Evolutionary conservation across 1,140 invertebrate genomes (phyloP).

Genomic region (Drosophila fuyamai): DNA sequence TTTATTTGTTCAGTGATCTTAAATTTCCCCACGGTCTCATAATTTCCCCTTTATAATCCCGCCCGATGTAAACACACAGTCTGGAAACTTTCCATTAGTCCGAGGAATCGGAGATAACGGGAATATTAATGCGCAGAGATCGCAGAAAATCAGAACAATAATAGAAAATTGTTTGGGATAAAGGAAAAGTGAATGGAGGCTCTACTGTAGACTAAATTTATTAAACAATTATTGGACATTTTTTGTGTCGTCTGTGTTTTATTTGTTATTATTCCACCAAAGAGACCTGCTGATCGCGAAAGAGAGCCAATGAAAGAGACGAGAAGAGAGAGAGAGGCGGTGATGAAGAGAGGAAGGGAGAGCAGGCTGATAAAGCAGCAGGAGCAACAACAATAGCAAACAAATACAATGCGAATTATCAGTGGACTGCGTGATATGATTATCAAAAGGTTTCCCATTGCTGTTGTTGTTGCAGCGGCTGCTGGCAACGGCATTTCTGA

Average conservation of each 20-base stretch:
- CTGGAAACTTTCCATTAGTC: slow-evolving; percentile 37
- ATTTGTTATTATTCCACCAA: slow-evolving; percentile 12
- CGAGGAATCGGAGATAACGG: slow-evolving; percentile 23
- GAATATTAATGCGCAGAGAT: slow-evolving; percentile 15
- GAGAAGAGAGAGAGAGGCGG: slow-evolving; percentile 5
- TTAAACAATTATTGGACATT: slow-evolving; percentile 35
- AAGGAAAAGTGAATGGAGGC: background rate
- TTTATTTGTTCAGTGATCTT: too few species aligned
- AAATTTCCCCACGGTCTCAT: background rate
- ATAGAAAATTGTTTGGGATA: too few species aligned
- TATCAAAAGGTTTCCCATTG: slow-evolving; percentile 72
- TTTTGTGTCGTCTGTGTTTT: slow-evolving; percentile 15
- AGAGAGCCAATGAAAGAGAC: slow-evolving; percentile 22
- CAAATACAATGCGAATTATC: slow-evolving; percentile 81
- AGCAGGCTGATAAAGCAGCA: slow-evolving; percentile 56
- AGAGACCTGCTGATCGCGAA: slow-evolving; percentile 16
- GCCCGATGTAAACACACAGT: slow-evolving; percentile 30
- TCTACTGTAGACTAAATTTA: slow-evolving; percentile 61
- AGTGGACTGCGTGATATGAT: slow-evolving; percentile 80
- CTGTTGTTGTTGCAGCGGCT: slow-evolving; percentile 57
- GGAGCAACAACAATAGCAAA: slow-evolving; percentile 47
- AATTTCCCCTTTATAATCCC: slow-evolving; percentile 11
- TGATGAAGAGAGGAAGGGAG: slow-evolving; percentile 3
- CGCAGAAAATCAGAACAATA: slow-evolving; percentile 4
- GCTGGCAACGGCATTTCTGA: slow-evolving; percentile 62